Evolutionary conservation across 2,888 invertebrate genomes (phyloP).

Genomic region (Euplexia lucipara): DNA sequence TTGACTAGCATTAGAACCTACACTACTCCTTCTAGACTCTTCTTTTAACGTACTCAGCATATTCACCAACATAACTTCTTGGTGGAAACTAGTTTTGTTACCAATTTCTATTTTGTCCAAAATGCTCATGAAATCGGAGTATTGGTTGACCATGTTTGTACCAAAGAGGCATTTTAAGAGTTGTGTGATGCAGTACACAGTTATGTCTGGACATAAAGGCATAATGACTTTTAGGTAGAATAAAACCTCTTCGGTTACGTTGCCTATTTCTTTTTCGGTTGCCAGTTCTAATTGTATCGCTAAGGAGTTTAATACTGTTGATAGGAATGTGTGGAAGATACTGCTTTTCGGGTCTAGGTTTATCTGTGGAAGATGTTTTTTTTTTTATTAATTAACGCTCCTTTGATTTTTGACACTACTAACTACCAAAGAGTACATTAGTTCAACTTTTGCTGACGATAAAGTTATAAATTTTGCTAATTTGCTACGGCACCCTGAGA

Average conservation of each 20-base stretch:
- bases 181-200: conserved; percentile 95
- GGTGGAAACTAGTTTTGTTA: conserved; percentile 72
- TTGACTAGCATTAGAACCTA: conserved; percentile 80
- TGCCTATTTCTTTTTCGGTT: conserved; percentile 93
- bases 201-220: conserved; percentile 92
- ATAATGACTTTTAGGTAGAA: conserved; percentile 94
- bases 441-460: too few species aligned
- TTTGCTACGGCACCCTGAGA: too few species aligned
- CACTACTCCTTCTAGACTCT: conserved; percentile 77
- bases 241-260: conserved; percentile 95
- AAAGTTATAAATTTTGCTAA: too few species aligned
- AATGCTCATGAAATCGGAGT: conserved; percentile 83
- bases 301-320: conserved; percentile 92
- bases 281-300: conserved; percentile 93
- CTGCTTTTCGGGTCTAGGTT: conserved; percentile 95
- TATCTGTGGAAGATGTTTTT: conserved; percentile 87
- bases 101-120: conserved; percentile 63
- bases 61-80: conserved; percentile 81
- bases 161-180: conserved; percentile 94
- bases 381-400: not conserved
- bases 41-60: conserved; percentile 62
- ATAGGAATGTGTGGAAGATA: conserved; percentile 93
- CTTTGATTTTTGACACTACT: not conserved
- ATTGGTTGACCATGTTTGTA: conserved; percentile 92
- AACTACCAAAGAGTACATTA: not conserved